phyloP scores from a whole-genome alignment of 2,888 invertebrate genomes.

The Agrochola macilenta region DNA sequence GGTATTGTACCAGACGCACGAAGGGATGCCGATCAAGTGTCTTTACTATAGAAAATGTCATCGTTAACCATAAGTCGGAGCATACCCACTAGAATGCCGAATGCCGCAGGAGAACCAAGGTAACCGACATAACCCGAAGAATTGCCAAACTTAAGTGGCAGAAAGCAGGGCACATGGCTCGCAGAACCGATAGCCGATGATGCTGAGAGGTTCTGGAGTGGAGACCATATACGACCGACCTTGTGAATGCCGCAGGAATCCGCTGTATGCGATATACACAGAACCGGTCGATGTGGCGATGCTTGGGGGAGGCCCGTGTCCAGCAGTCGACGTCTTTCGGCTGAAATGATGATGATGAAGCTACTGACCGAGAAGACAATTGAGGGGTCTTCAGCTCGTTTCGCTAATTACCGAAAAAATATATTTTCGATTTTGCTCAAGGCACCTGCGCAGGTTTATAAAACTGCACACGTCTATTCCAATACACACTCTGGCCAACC shows the following conservation, averaged over 20 bases:
- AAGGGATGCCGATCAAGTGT: constrained; percentile 48
- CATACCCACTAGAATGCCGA: constrained; percentile 46
- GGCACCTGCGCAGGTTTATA: neutral
- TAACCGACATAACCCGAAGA: neutral
- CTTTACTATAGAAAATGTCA: constrained; percentile 41
- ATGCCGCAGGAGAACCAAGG: neutral
- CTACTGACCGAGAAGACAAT: neutral
- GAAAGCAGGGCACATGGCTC: neutral
- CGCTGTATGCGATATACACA: neutral
- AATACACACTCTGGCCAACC: neutral
- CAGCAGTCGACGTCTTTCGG: neutral
- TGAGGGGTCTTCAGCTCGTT: neutral
- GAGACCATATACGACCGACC: neutral
- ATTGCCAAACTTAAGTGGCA: neutral
- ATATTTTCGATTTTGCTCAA: neutral
- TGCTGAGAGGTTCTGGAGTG: neutral
- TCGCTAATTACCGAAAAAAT: neutral
- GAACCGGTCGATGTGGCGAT: neutral
- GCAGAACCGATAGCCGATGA: neutral
- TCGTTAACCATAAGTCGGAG: constrained; percentile 39
- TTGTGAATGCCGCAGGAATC: neutral
- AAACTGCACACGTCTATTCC: neutral
- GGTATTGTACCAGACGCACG: constrained; percentile 46
- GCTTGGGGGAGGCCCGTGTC: neutral
- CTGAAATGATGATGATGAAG: neutral